Evolutionary conservation across 2,888 invertebrate genomes (phyloP).

Genomic region (Leptogaster cylindrica): DNA sequence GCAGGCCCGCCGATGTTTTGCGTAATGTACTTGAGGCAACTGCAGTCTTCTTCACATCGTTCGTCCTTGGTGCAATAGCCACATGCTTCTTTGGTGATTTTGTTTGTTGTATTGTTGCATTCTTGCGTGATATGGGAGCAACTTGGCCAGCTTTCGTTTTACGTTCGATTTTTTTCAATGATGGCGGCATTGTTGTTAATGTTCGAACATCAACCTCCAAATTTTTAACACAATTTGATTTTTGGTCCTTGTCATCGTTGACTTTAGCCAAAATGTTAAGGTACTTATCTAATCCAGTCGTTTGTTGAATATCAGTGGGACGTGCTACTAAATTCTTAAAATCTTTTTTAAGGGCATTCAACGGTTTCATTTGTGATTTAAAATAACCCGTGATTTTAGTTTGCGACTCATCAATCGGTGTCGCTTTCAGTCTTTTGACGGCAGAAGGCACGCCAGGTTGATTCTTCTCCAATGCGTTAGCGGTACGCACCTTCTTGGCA

Average conservation of each 20-base stretch:
- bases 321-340: constrained; percentile 11
- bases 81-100: constrained; percentile 62
- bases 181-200: constrained; percentile 55
- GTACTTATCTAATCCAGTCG: constrained; percentile 59
- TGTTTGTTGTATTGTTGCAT: constrained; percentile 50
- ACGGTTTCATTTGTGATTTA: constrained; percentile 81
- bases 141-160: constrained; percentile 62
- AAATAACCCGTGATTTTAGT: constrained; percentile 87
- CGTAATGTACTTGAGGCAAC: constrained; percentile 21
- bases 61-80: constrained; percentile 61
- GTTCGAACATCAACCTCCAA: constrained; percentile 36
- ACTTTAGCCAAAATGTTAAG: constrained; percentile 57
- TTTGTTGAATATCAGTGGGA: constrained; percentile 50
- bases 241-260: constrained; percentile 52
- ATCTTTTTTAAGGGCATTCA: constrained; percentile 65
- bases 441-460: constrained; percentile 17
- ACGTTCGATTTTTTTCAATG: constrained; percentile 61
- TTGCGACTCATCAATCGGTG: constrained; percentile 61
- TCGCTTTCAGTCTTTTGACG: constrained; percentile 45
- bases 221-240: constrained; percentile 23
- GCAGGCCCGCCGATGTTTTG: constrained; percentile 13
- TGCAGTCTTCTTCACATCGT: constrained; percentile 54
- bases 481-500: constrained; percentile 56
- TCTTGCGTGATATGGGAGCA: constrained; percentile 60
- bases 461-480: constrained; percentile 38